These are phyloP conservation scores for Amorpha juglandis DNA, from an alignment of 2,888 invertebrate genomes.

Conservation along the genomic window DNA sequence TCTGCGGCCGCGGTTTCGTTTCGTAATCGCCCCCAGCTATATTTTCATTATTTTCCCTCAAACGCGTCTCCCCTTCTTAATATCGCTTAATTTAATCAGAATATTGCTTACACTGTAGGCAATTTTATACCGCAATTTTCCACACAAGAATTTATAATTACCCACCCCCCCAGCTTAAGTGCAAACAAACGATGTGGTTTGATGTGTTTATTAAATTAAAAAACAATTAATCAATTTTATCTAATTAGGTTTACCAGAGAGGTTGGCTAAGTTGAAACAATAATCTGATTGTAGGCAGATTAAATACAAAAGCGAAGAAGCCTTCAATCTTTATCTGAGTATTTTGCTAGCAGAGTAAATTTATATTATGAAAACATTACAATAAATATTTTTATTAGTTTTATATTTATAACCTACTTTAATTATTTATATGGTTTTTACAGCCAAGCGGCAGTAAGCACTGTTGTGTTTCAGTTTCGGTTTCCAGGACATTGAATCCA, in stretches of 20 bases:
- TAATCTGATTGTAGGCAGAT: background rate
- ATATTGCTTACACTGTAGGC: slow-evolving; percentile 64
- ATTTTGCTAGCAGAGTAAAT: too few species aligned
- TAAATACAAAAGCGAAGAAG: background rate
- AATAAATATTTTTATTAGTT: too few species aligned
- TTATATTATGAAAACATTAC: too few species aligned
- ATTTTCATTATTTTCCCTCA: slow-evolving; percentile 76
- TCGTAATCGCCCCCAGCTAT: slow-evolving; percentile 60
- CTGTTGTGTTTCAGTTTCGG: too few species aligned
- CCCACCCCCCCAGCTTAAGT: slow-evolving; percentile 44
- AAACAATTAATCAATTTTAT: slow-evolving; percentile 16
- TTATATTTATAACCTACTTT: background rate
- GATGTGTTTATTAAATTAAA: slow-evolving; percentile 37
- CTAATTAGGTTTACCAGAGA: background rate
- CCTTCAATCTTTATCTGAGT: too few species aligned
- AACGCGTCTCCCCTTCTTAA: slow-evolving; percentile 71
- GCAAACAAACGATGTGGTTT: slow-evolving; percentile 44
- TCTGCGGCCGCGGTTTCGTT: slow-evolving; percentile 14
- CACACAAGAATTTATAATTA: slow-evolving; percentile 69
- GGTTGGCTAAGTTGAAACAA: background rate
- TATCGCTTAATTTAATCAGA: slow-evolving; percentile 80
- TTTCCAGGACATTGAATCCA: too few species aligned
- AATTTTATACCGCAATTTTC: slow-evolving; percentile 65
- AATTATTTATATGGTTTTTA: too few species aligned
- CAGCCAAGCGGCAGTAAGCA: too few species aligned